Base-by-base conservation (phyloP, 2,888 invertebrate genomes). In the Caenorhabditis sulstoni region DNA sequence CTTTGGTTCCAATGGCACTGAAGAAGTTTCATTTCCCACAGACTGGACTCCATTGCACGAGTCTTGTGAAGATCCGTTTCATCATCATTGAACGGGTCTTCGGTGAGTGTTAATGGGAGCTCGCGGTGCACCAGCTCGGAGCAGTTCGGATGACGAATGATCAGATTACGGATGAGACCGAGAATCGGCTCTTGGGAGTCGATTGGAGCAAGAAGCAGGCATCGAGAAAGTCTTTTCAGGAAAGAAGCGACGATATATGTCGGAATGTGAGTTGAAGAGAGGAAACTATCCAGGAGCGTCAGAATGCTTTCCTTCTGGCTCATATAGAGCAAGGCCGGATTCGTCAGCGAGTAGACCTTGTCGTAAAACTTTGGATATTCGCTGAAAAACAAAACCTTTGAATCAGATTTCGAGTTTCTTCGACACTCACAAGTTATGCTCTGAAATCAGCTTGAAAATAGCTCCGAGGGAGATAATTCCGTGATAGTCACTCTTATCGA, bases 301-400 rank as follows among this genome's bases (percentile, higher is more conserved):
- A 97, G 94, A 71, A 98, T 94, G 52, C 96, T 93, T 0, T 94
- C 94, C 91, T 95, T 95, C 91, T 95, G 96, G 88, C 95, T 94
- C 12, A 95, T 95, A 88, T 95, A 94, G 91, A 97, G 95, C 88
- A 97, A 94, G 88, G 94, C 94, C 0, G 96, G 95, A 89, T 95
- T 94, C 89, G 96, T 94, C 94, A 98, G 94, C 20, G 94, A 94
- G 92, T 98, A 98, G n/a, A 98, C 92, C 88, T 97, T 96, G 86
- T 94, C 94, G 92, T 95, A 98, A 90, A 98, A 95, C 90, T 96
- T 94, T 0, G 97, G 97, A 92, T 96, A 97, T 88, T 96, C 95
- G 79, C 93, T 93, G 90, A n/a, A 91, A 90, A 14, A 37, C 47
- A 39, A 58, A 18, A 44, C 12, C 14, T 39, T 45, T 50, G 23